Evolutionary conservation across 2,888 invertebrate species (phyloP).

Genomic region (Melieria picta): DNA sequence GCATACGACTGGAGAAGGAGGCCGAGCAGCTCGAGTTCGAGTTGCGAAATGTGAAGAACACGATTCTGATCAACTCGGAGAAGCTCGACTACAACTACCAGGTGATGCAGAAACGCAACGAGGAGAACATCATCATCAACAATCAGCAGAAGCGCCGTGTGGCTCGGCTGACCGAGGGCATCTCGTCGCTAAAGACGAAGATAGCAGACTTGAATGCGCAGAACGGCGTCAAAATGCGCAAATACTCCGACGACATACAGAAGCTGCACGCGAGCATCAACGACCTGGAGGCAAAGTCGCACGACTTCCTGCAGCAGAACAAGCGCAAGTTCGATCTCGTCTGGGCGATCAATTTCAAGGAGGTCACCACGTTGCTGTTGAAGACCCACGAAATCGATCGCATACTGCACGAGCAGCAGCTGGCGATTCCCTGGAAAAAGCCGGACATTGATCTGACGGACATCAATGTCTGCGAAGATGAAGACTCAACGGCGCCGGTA

Average conservation of each 20-base stretch:
- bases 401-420: constrained; percentile 72
- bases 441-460: constrained; percentile 61
- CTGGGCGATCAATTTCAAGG: constrained; percentile 72
- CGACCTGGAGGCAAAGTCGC: constrained; percentile 77
- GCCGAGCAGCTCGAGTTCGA: constrained; percentile 82
- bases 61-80: constrained; percentile 85
- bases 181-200: constrained; percentile 73
- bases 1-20: constrained; percentile 76
- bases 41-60: constrained; percentile 79
- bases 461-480: constrained; percentile 41
- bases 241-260: constrained; percentile 75
- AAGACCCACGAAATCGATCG: constrained; percentile 71
- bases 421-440: constrained; percentile 70
- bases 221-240: constrained; percentile 74
- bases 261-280: constrained; percentile 74
- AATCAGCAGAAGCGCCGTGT: constrained; percentile 82
- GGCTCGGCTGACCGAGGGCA: constrained; percentile 79
- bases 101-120: constrained; percentile 85
- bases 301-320: constrained; percentile 73
- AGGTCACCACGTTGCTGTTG: constrained; percentile 67
- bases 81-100: constrained; percentile 93
- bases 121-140: constrained; percentile 83
- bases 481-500: constrained; percentile 43
- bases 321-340: constrained; percentile 70
- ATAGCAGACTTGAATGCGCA: constrained; percentile 74